Conservation (phyloP, 2,797 vertebrate species). For the Clamator glandarius region DNA sequence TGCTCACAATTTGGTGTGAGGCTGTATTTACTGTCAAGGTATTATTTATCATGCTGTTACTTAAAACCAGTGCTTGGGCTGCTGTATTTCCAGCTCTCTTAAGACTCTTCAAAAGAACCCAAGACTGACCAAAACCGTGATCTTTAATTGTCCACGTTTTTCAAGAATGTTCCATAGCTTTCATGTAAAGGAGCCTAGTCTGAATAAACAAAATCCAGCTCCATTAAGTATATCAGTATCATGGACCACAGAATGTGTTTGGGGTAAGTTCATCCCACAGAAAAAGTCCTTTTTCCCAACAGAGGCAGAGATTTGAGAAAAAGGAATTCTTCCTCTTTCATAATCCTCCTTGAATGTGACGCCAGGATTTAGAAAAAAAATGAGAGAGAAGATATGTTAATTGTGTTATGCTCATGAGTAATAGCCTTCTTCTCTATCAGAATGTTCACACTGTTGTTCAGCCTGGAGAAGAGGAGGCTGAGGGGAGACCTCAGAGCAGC, state of each 20-base stretch:
- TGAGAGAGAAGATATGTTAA: not conserved
- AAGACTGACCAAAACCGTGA: not conserved
- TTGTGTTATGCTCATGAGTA: not conserved
- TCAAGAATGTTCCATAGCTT: not conserved
- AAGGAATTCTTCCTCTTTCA: not conserved
- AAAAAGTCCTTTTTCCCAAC: not conserved
- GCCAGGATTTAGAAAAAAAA: not conserved
- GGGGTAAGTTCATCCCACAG: not conserved
- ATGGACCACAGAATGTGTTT: not conserved
- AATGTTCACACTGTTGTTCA: not conserved
- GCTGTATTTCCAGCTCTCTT: not conserved
- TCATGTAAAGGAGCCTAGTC: not conserved
- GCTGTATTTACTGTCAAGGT: not conserved
- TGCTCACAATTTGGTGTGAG: not conserved
- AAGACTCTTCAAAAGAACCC: not conserved
- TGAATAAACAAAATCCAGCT: not conserved
- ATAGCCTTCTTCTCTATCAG: not conserved
- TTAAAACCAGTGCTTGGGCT: not conserved
- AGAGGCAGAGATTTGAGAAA: not conserved
- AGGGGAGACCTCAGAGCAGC: too few relatives aligned
- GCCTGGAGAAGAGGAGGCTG: too few relatives aligned
- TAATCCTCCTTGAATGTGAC: not conserved
- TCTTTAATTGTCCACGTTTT: not conserved
- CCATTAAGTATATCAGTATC: not conserved
- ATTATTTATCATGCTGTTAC: not conserved